Conservation (phyloP, 2,113 vertebrate species). For the Aspidoscelis tigris region DNA sequence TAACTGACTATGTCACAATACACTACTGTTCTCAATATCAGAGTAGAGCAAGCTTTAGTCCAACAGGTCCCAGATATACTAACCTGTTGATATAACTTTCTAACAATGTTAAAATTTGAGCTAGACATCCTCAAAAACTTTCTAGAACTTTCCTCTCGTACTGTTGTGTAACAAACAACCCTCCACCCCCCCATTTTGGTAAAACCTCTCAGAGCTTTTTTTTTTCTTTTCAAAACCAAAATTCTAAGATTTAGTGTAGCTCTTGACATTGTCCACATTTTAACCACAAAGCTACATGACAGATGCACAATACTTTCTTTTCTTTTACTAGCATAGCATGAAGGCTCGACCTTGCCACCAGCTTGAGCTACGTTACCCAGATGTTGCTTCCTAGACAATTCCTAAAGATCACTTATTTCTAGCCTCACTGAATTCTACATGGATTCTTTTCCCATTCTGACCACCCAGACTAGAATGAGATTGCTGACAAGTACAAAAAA, state of each 20-base stretch:
- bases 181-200: neutral
- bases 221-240: too few species aligned
- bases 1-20: too few species aligned
- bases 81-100: neutral
- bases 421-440: slow-evolving; percentile 24
- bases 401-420: slow-evolving; percentile 8
- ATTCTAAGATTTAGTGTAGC: neutral
- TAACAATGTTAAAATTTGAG: neutral
- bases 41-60: too few species aligned
- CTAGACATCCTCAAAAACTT: neutral
- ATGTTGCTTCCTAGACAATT: slow-evolving; percentile 19
- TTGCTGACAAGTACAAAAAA: slow-evolving; percentile 68
- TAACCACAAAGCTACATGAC: neutral
- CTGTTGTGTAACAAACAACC: neutral
- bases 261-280: neutral
- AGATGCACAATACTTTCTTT: neutral
- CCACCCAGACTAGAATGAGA: slow-evolving; percentile 41
- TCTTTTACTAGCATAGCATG: neutral
- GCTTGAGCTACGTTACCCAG: neutral
- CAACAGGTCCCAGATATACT: neutral
- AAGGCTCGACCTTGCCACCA: slow-evolving; percentile 7
- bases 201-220: neutral
- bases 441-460: slow-evolving; percentile 4
- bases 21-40: neutral
- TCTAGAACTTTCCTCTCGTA: neutral